Evolutionary conservation across 2,888 invertebrate genomes (phyloP).

Genomic region (Lamellibrachia columna): DNA sequence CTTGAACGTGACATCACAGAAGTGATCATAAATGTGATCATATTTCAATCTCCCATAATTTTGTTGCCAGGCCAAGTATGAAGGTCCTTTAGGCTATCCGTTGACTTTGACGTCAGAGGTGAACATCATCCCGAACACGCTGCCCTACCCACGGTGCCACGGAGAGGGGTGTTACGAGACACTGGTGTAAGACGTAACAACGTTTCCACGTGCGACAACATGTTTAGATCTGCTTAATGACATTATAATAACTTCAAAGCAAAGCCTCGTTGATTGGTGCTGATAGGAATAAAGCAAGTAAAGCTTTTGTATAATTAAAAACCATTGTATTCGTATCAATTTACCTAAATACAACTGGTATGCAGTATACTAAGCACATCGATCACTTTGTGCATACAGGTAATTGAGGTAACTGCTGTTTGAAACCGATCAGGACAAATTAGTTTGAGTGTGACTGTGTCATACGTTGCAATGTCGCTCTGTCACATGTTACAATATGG

Average conservation of each 20-base stretch:
- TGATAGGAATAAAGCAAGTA: neutral
- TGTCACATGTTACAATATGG: too few relatives aligned
- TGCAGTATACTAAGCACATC: neutral
- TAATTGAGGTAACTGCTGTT: neutral
- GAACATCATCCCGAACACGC: neutral
- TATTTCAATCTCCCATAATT: neutral
- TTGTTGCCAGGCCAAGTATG: neutral
- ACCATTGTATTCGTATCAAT: neutral
- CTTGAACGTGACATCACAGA: neutral
- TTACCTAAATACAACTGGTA: neutral
- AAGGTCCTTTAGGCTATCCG: neutral
- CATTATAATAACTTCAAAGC: neutral
- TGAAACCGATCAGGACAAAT: neutral
- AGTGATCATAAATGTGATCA: neutral
- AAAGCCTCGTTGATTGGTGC: neutral
- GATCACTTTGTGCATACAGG: neutral
- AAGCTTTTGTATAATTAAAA: neutral
- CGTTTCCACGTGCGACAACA: neutral
- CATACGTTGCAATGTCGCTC: too few relatives aligned
- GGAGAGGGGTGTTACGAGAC: conserved; percentile 10
- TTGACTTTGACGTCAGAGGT: neutral
- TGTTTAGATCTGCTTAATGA: neutral
- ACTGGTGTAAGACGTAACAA: neutral
- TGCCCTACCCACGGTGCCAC: neutral
- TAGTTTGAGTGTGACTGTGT: neutral